phyloP scores from a whole-genome alignment of 2,113 vertebrate species.

The Peromyscus maniculatus region DNA sequence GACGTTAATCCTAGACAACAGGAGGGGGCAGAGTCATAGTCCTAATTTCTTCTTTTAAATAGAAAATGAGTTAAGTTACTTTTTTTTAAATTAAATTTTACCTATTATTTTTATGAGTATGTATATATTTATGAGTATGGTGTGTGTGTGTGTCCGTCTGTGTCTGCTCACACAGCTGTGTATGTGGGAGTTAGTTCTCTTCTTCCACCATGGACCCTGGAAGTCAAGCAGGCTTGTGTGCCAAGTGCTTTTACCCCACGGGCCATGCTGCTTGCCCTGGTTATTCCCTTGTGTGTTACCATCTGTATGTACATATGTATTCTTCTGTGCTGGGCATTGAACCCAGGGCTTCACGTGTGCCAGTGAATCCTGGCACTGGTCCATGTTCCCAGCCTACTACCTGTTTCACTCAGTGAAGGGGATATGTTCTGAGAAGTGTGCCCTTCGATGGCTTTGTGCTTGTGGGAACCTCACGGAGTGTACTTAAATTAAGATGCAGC shows the following conservation, averaged over 20 bases:
- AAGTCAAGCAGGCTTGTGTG: not conserved
- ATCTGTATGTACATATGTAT: not conserved
- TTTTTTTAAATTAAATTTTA: not conserved
- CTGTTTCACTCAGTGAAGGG: not conserved
- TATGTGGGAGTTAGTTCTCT: not conserved
- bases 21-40: not conserved
- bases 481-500: not conserved
- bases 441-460: not conserved
- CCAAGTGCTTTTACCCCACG: no score
- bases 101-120: not conserved
- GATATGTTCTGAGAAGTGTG: not conserved
- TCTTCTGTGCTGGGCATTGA: not conserved
- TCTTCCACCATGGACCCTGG: no score
- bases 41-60: slow-evolving; percentile 19
- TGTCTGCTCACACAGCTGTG: not conserved
- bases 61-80: not conserved
- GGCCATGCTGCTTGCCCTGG: not conserved
- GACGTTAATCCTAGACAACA: slow-evolving; percentile 2
- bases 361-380: not conserved
- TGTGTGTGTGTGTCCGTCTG: not conserved
- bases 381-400: not conserved
- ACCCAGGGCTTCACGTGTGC: not conserved
- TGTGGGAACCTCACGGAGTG: not conserved
- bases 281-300: not conserved
- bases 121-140: not conserved